A percentile compares a stretch with the other conserved stretches of the same genome.
Evolutionary conservation across 2,888 invertebrate genomes (phyloP).

Genomic region (Drosophila seclusa): DNA sequence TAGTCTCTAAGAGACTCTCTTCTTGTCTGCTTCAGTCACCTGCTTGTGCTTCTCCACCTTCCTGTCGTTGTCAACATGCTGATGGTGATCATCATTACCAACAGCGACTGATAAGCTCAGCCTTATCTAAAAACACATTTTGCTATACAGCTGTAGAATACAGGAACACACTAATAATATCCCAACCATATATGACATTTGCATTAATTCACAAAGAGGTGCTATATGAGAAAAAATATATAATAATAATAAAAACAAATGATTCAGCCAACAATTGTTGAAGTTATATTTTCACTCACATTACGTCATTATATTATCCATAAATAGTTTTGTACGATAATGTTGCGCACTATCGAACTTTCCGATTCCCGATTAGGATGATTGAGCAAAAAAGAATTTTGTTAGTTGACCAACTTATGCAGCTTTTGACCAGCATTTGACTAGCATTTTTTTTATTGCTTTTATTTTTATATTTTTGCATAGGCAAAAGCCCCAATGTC

Average conservation of each 20-base stretch:
- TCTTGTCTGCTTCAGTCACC: slow-evolving; percentile 9
- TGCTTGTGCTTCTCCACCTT: not conserved
- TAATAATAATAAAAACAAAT: not conserved
- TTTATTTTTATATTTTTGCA: slow-evolving; percentile 46
- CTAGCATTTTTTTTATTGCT: slow-evolving; percentile 23
- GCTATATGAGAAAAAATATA: not conserved
- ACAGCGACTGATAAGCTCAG: slow-evolving; percentile 34
- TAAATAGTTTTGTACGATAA: slow-evolving; percentile 66
- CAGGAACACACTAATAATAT: slow-evolving; percentile 4
- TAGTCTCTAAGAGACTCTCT: slow-evolving; percentile 32
- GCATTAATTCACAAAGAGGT: slow-evolving; percentile 10
- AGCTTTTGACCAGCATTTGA: slow-evolving; percentile 19
- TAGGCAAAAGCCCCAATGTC: slow-evolving; percentile 58
- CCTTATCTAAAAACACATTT: slow-evolving; percentile 39
- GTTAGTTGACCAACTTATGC: slow-evolving; percentile 38
- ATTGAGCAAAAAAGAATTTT: slow-evolving; percentile 25
- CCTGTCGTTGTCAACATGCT: slow-evolving; percentile 16
- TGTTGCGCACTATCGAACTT: slow-evolving; percentile 42
- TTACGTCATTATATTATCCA: slow-evolving; percentile 78
- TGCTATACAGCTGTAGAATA: slow-evolving; percentile 4
- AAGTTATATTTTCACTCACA: slow-evolving; percentile 34
- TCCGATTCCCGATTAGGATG: slow-evolving; percentile 42
- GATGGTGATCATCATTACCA: slow-evolving; percentile 42
- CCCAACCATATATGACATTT: slow-evolving; percentile 20
- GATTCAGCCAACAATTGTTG: slow-evolving; percentile 9